Evolutionary conservation across 92 coral and sea anemone genomes (phyloP).

Genomic region (Nematostella vectensis): DNA sequence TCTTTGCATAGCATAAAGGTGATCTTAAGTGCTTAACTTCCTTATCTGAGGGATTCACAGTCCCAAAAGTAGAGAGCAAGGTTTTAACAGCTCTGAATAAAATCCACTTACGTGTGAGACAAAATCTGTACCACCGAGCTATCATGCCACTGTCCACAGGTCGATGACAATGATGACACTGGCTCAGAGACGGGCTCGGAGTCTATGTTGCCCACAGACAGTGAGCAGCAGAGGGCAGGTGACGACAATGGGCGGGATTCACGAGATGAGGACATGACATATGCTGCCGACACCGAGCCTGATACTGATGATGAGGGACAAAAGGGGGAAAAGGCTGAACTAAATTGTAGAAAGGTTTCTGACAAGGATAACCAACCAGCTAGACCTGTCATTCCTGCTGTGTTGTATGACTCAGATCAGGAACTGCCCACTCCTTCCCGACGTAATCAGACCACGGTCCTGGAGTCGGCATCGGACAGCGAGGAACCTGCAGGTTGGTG

Average conservation of each 20-base stretch:
- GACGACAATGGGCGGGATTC: constrained; percentile 28
- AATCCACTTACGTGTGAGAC: too few species aligned
- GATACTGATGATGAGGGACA: constrained; percentile 77
- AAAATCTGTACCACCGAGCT: too few species aligned
- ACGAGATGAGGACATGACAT: constrained; percentile 20
- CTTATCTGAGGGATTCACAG: too few species aligned
- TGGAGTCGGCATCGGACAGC: constrained; percentile 15
- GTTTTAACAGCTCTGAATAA: too few species aligned
- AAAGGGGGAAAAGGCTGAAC: too few species aligned
- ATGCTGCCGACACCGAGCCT: constrained; percentile 87
- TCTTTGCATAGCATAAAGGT: too few species aligned
- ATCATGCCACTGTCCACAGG: too few species aligned
- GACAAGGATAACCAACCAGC: too few species aligned
- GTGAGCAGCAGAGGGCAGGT: constrained; percentile 11
- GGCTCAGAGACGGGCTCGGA: constrained; percentile 98
- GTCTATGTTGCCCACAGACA: constrained; percentile 59
- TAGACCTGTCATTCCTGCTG: constrained; percentile 26
- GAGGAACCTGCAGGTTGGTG: constrained; percentile 2
- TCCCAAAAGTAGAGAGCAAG: too few species aligned
- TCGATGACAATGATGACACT: constrained; percentile 35
- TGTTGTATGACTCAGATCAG: constrained; percentile 28
- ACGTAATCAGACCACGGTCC: not conserved
- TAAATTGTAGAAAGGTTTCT: too few species aligned
- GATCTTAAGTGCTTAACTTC: too few species aligned
- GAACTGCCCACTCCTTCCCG: not conserved